These are phyloP conservation scores for Scaptomyza polygonia DNA, from an alignment of 2,888 invertebrate species.

Conservation along the genomic window DNA sequence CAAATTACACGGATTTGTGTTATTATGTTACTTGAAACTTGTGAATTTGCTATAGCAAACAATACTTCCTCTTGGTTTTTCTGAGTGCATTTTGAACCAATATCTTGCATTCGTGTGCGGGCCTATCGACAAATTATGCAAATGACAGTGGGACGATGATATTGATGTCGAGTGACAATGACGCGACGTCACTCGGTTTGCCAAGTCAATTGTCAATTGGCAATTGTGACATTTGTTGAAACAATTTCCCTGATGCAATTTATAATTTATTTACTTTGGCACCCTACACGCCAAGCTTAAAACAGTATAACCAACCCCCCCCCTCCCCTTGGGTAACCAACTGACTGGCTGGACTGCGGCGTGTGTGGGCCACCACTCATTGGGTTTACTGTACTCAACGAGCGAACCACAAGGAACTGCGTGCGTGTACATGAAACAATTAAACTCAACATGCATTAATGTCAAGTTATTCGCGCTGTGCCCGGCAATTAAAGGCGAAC, in stretches of 20 bases:
- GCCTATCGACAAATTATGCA: constrained; percentile 73
- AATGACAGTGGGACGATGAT: constrained; percentile 64
- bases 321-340: no score
- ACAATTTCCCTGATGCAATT: constrained; percentile 57
- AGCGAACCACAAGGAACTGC: constrained; percentile 62
- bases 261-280: constrained; percentile 46
- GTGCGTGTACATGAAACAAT: constrained; percentile 76
- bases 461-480: constrained; percentile 77
- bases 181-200: constrained; percentile 41
- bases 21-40: constrained; percentile 1
- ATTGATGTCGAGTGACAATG: constrained; percentile 22
- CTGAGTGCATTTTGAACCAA: constrained; percentile 2
- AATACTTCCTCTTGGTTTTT: no score
- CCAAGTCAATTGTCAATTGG: constrained; percentile 46
- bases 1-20: constrained; percentile 50
- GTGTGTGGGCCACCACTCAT: constrained; percentile 37
- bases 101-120: constrained; percentile 52
- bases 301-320: background rate
- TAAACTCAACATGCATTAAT: constrained; percentile 79
- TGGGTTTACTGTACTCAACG: background rate
- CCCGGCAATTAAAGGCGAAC: constrained; percentile 69
- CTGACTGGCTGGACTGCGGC: constrained; percentile 12
- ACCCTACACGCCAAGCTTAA: constrained; percentile 7
- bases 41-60: no score
- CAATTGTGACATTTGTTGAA: constrained; percentile 69